Evolutionary conservation across 2,888 invertebrate species (phyloP), one percentile per base, ranked within the genome.

Genomic region (Idaea straminata): DNA sequence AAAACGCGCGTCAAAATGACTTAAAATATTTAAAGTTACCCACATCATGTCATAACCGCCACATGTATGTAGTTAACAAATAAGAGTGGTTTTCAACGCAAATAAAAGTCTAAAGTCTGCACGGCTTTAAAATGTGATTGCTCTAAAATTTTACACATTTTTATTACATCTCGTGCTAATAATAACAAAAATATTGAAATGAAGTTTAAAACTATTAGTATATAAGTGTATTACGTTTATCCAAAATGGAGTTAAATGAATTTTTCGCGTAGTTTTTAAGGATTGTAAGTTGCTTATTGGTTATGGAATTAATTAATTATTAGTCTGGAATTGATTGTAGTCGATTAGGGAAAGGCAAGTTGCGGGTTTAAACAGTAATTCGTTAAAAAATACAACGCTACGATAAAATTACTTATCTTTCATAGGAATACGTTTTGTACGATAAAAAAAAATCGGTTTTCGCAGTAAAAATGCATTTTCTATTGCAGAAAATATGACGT

Each of bases 221-320:
- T 85, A 66, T 89, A 89, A 89, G 89, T 83, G 84, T 88, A 88
- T 83, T 80, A 81, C 79, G 86, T 88, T 87, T 89, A 87, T 87
- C 88, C 81, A 81, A 84, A 66, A 72, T 77, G 63, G 64, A 72
- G 72, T 76, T 74, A 72, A 81, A 83, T 82, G 80, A 81, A 82
- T 84, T 83, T 84, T 79, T 84, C 78, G 64, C 76, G 77, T 81
- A 82, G 74, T 77, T 77, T 73, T 74, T 74, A 77, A 77, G 74
- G 10, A 47, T 47, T 13, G 13, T 47, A 47, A 47, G 47, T 47
- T 66, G 74, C 73, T 74, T 73, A 69, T 67, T 63, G 69, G 72
- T 69, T 70, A 69, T 64, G 72, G 70, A 69, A 64, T 67, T 68
- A 64, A 62, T 63, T 66, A 61, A 57, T 60, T 65, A 61, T 65